Percentiles rank a stretch among this genome's conserved stretches.
Evolutionary conservation across 2,888 invertebrate genomes (phyloP).

Genomic region (Erebia epiphron): DNA sequence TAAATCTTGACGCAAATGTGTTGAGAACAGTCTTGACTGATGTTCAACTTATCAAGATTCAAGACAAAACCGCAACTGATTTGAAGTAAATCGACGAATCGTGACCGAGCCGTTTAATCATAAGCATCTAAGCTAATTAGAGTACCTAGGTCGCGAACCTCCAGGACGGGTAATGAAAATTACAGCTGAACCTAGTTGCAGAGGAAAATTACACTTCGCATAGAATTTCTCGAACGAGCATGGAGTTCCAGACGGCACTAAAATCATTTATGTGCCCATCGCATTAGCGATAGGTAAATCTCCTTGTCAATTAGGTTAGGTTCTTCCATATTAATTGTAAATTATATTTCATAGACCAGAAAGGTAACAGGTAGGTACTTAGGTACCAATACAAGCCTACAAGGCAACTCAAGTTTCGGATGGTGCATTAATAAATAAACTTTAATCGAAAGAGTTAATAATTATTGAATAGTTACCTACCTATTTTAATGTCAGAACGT

Average conservation of each 20-base stretch:
- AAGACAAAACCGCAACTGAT: constrained; percentile 71
- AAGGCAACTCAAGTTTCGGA: neutral
- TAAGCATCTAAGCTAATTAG: constrained; percentile 80
- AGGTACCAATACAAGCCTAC: neutral
- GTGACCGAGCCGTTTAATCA: constrained; percentile 79
- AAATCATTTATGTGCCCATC: constrained; percentile 33
- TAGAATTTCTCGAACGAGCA: constrained; percentile 36
- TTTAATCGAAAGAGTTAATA: neutral
- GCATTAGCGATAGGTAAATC: constrained; percentile 25
- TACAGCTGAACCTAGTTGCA: constrained; percentile 73
- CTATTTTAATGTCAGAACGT: too few relatives aligned
- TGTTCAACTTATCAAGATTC: constrained; percentile 67
- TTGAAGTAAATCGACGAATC: constrained; percentile 77
- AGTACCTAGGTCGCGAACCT: constrained; percentile 74
- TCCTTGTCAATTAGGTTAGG: constrained; percentile 12
- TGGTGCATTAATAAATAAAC: neutral
- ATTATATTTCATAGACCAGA: neutral
- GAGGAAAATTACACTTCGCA: constrained; percentile 62
- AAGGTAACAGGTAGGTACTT: neutral
- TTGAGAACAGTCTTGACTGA: constrained; percentile 61
- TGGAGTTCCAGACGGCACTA: constrained; percentile 35
- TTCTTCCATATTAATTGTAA: constrained; percentile 6
- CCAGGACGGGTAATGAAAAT: constrained; percentile 78
- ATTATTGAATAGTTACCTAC: too few relatives aligned
- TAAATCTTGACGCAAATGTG: constrained; percentile 49